Percentiles rank a stretch among this genome's conserved stretches.
Evolutionary conservation across 2,888 invertebrate genomes (phyloP).

Genomic region (Emmelina monodactyla): DNA sequence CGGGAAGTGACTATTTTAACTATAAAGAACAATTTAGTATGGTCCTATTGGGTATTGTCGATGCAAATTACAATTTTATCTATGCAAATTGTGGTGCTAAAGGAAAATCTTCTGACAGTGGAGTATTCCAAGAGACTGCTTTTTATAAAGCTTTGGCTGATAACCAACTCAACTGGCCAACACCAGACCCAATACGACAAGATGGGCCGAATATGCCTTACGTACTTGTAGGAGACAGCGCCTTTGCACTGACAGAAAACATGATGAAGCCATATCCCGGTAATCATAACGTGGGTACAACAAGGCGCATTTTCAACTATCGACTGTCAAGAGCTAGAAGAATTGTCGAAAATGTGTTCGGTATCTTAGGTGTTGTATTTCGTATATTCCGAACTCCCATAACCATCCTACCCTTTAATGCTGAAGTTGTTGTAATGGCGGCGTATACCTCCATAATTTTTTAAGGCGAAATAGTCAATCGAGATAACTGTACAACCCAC

Average conservation of each 20-base stretch:
- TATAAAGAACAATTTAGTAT: conserved; percentile 8
- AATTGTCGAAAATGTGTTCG: conserved; percentile 1
- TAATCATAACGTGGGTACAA: conserved; percentile 17
- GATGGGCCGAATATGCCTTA: conserved; percentile 15
- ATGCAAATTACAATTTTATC: conserved; percentile 8
- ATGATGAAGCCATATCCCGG: conserved; percentile 19
- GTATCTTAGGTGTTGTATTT: conserved; percentile 10
- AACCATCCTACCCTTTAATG: conserved; percentile 8
- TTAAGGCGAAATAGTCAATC: no score
- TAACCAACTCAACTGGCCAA: conserved; percentile 14
- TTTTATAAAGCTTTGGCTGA: conserved; percentile 11
- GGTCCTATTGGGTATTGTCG: conserved; percentile 5
- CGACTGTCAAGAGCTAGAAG: conserved; percentile 1
- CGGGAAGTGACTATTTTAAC: conserved; percentile 8
- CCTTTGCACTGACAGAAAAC: conserved; percentile 12
- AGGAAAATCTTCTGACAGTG: conserved; percentile 10
- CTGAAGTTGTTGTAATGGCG: conserved; percentile 17
- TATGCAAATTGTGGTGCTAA: conserved; percentile 10
- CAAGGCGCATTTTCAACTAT: conserved; percentile 10
- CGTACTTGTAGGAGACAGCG: conserved; percentile 21
- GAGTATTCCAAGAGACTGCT: conserved; percentile 9
- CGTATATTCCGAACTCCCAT: neutral
- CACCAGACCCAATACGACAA: conserved; percentile 15
- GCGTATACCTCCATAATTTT: conserved; percentile 16
- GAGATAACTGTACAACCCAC: no score